Evolutionary conservation across 2,797 vertebrate species (phyloP), one percentile per base, ranked within the genome.

Genomic region (Melanogrammus aeglefinus): DNA sequence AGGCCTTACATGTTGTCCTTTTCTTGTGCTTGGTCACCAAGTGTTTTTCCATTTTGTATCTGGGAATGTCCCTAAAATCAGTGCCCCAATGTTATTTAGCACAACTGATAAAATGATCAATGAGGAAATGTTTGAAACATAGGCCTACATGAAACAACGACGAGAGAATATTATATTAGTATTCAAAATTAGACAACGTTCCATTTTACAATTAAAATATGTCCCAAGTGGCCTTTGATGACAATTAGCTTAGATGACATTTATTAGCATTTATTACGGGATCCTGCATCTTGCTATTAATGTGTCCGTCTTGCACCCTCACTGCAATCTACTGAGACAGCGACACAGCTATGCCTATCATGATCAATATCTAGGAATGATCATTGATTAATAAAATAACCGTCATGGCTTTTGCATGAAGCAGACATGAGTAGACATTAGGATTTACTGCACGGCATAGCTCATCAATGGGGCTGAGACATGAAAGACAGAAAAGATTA

Each of bases 341-440:
- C 1, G 82, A n/a, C 57, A 2, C 24, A 63, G 57, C 76, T 83
- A 21, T 47, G 1, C 24, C 27, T 74, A 21, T 77, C 47, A 57
- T 2, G 51, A 2, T 35, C 31, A 76, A 72, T 69, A 21, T 78
- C 9, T 36, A 27, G 69, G 8, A 18, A 24, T 63, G 57, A 27
- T 69, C 63, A 69, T 69, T 35, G n/a, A 84, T 79, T 79, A 31
- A 31, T 24, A 70, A 72, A 47, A 70, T 70, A 39, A 27, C 3
- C 75, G 77, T 72, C 36, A 74, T 77, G 12, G 31, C 24, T 77
- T 74, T n/a, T 77, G 27, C 76, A 44, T 33, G 81, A 85, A 29
- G 35, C 66, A 39, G 35, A 79, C 18, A 29, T 27, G 63, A 69
- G 24, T 27, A 69, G 24, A 63, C 57, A 73, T 77, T 14, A 27